A percentile compares a stretch with the other conserved stretches of the same genome.
Evolutionary conservation across 2,888 invertebrate species (phyloP).

Genomic region (Leptinotarsa juncta): DNA sequence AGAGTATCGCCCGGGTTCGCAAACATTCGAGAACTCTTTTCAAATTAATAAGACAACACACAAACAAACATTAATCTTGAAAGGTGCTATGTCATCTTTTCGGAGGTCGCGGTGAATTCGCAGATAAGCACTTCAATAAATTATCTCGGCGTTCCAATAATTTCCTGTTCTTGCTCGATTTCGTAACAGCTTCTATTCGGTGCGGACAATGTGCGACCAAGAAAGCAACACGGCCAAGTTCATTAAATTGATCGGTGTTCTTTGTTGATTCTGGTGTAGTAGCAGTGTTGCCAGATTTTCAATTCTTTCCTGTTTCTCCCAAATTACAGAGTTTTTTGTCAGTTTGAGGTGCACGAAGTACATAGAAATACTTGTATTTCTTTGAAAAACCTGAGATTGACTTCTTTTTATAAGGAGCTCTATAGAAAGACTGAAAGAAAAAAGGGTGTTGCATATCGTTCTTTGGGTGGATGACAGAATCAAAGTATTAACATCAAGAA

Average conservation of each 20-base stretch:
- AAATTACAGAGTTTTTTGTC: no score
- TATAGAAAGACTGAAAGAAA: no score
- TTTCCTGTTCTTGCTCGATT: constrained; percentile 19
- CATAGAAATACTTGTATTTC: no score
- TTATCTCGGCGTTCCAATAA: constrained; percentile 14
- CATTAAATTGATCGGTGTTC: constrained; percentile 10
- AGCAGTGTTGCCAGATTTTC: neutral
- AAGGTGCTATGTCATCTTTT: constrained; percentile 3
- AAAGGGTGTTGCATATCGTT: no score
- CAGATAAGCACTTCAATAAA: constrained; percentile 11
- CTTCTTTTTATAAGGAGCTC: no score
- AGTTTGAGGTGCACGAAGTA: no score
- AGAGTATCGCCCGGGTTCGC: no score
- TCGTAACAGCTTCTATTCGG: constrained; percentile 7
- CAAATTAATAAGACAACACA: neutral
- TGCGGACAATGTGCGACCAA: constrained; percentile 11
- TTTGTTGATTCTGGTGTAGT: neutral
- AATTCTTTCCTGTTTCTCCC: neutral
- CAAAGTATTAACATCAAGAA: no score
- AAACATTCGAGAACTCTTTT: neutral
- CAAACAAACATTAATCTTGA: constrained; percentile 12
- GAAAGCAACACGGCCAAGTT: constrained; percentile 7
- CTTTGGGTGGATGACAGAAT: no score
- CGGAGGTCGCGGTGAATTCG: constrained; percentile 5
- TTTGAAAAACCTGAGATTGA: no score